Evolutionary conservation across 2,797 vertebrate species (phyloP), one percentile per base, ranked within the genome.

Genomic region (Perdix hodgsoniae): DNA sequence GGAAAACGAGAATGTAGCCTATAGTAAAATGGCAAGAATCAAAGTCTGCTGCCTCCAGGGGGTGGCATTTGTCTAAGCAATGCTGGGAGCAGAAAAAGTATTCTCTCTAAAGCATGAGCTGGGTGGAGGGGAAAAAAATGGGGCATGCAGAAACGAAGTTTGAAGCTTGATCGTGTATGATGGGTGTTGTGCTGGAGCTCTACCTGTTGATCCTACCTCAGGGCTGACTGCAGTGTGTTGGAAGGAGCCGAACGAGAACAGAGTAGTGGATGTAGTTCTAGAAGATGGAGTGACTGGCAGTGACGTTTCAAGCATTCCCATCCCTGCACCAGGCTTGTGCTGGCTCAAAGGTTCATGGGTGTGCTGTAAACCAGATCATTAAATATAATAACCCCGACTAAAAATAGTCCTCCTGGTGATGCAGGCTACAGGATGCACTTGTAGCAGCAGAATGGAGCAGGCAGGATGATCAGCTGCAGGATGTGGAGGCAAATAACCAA

Each of bases 191-290:
- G 44, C 45, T 42, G 23, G n/a, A 73, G 50, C 42, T 82, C 7
- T 57, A 23, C 13, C 12, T 26, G 37, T 44, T 5, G 7, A 6
- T 74, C 37, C 9, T 4, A 2, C 69, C 44, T 31, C 14, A 1
- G 57, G 60, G 63, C 67, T 56, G 56, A 47, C 74, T 11, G 21
- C 59, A 45, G 54, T 12, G 13, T 1, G 0, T 1, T 27, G 37
- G 39, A 44, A 76, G 63, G n/a, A 11, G n/a, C n/a, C 45, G 27
- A 54, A 44, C 3, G 16, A 39, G 19, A 39, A 39, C 13, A 8
- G 64, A 4, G 4, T 21, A 6, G 0, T 1, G 11, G 33, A 33
- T 24, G 2, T 1, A 13, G 11, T 64, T 63, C 64, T 17, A 26
- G 60, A 63, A 60, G 47, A 39, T 27, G 18, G 22, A 45, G 40